Percentiles rank a stretch among this genome's conserved stretches.
Evolutionary conservation across 1,140 invertebrate genomes (phyloP).

Genomic region (Drosophila miranda): DNA sequence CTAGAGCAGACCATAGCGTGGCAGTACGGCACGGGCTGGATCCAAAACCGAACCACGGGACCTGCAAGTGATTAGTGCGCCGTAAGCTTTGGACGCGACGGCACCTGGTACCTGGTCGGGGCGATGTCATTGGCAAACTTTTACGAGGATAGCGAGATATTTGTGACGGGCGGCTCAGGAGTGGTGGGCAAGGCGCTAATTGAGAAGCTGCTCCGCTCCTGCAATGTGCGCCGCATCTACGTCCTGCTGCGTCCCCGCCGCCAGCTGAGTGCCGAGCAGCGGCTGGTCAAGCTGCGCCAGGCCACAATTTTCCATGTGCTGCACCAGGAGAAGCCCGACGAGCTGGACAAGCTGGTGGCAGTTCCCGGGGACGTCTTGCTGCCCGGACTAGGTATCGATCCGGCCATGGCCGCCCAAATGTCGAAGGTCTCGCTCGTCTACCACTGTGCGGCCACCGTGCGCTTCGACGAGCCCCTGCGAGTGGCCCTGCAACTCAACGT

Average conservation of each 20-base stretch:
- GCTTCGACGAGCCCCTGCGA: conserved; percentile 89
- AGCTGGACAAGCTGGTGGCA: conserved; percentile 72
- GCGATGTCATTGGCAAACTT: conserved; percentile 82
- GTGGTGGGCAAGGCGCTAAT: conserved; percentile 87
- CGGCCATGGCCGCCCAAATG: conserved; percentile 39
- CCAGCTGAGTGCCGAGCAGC: conserved; percentile 49
- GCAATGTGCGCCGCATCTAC: conserved; percentile 86
- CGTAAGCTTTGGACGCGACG: background rate
- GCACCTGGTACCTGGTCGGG: too few relatives aligned
- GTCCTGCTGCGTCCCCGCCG: conserved; percentile 86
- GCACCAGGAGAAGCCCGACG: conserved; percentile 16
- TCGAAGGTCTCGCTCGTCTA: conserved; percentile 92
- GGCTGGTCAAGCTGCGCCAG: conserved; percentile 51
- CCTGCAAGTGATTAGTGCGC: background rate
- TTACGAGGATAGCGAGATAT: conserved; percentile 84
- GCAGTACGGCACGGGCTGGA: background rate
- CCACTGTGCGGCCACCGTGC: conserved; percentile 95
- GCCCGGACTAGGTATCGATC: conserved; percentile 51
- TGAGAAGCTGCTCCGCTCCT: conserved; percentile 88
- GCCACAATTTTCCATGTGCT: conserved; percentile 85
- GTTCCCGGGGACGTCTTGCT: conserved; percentile 80
- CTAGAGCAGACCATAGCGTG: too few relatives aligned
- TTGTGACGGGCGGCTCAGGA: conserved; percentile 89
- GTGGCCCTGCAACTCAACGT: conserved; percentile 86
- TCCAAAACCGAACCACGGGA: conserved; percentile 2